These are phyloP conservation scores for Callionymus lyra DNA, from an alignment of 2,113 vertebrate genomes.

Conservation along the genomic window DNA sequence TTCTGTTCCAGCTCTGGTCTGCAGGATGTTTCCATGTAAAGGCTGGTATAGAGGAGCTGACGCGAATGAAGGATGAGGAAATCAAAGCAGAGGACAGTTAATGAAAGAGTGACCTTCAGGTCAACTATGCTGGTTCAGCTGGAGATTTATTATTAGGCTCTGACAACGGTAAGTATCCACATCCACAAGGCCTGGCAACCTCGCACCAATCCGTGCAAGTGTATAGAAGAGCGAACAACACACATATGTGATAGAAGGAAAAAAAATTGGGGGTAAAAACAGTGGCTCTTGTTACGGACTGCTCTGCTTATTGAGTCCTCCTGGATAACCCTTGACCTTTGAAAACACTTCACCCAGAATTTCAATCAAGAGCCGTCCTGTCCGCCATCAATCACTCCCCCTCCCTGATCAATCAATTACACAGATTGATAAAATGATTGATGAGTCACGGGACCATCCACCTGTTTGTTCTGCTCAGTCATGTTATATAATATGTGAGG, in stretches of 20 bases:
- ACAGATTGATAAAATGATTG: slow-evolving; percentile 42
- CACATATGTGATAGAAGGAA: slow-evolving; percentile 9
- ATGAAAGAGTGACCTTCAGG: slow-evolving; percentile 64
- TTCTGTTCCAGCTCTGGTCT: background rate
- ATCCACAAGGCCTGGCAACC: slow-evolving; percentile 39
- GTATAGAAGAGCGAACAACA: background rate
- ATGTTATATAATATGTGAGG: slow-evolving; percentile 1
- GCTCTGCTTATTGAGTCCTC: slow-evolving; percentile 26
- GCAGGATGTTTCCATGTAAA: slow-evolving; percentile 1
- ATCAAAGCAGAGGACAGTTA: slow-evolving; percentile 64
- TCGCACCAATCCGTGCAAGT: slow-evolving; percentile 14
- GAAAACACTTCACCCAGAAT: slow-evolving; percentile 27
- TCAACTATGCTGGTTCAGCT: slow-evolving; percentile 42
- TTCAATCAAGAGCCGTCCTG: slow-evolving; percentile 28
- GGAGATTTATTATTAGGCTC: slow-evolving; percentile 61
- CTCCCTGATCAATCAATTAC: slow-evolving; percentile 33
- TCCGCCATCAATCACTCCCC: slow-evolving; percentile 35
- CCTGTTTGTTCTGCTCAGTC: slow-evolving; percentile 1
- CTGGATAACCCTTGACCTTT: slow-evolving; percentile 38
- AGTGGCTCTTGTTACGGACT: slow-evolving; percentile 3
- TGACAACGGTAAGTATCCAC: slow-evolving; percentile 41
- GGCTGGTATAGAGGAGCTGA: slow-evolving; percentile 9
- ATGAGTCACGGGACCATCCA: slow-evolving; percentile 21
- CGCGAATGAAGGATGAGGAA: slow-evolving; percentile 33
- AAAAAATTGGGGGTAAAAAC: slow-evolving; percentile 17